A percentile compares a stretch with the other conserved stretches of the same genome.
phyloP scores from a whole-genome alignment of 2,113 vertebrate genomes.

The Orthochromis malagaraziensis region DNA sequence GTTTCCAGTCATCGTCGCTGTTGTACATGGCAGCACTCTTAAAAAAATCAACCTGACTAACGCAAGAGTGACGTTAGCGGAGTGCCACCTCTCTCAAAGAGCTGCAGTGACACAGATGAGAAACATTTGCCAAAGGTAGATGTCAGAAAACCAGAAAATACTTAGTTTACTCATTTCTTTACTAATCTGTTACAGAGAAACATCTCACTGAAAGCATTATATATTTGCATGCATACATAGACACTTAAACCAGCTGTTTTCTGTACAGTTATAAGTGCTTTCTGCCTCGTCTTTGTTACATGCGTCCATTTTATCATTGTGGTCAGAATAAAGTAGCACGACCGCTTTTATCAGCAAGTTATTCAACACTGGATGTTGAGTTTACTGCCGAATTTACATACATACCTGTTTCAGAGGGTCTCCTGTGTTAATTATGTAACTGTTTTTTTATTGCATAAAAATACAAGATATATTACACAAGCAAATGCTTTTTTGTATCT shows the following conservation, averaged over 20 bases:
- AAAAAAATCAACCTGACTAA: constrained; percentile 23
- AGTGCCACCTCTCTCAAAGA: constrained; percentile 19
- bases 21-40: not conserved
- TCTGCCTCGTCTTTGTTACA: constrained; percentile 1
- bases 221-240: constrained; percentile 5
- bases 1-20: not conserved
- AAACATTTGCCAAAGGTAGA: constrained; percentile 61
- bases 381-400: constrained; percentile 23
- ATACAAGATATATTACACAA: constrained; percentile 1
- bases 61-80: not conserved
- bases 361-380: constrained; percentile 70
- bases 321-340: not conserved
- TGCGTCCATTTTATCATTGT: not conserved
- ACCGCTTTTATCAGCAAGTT: constrained; percentile 21
- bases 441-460: not conserved
- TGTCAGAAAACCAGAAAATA: constrained; percentile 19
- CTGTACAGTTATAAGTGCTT: constrained; percentile 1
- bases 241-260: constrained; percentile 5
- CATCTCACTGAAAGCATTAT: not conserved
- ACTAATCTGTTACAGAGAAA: not conserved
- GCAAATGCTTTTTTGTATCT: not conserved
- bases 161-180: not conserved
- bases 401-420: not conserved
- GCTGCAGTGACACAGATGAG: constrained; percentile 7
- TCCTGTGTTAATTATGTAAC: not conserved